A percentile compares a stretch with the other conserved stretches of the same genome.
These are phyloP conservation scores for Struthio camelus DNA, from an alignment of 2,113 vertebrate species.

Conservation along the genomic window DNA sequence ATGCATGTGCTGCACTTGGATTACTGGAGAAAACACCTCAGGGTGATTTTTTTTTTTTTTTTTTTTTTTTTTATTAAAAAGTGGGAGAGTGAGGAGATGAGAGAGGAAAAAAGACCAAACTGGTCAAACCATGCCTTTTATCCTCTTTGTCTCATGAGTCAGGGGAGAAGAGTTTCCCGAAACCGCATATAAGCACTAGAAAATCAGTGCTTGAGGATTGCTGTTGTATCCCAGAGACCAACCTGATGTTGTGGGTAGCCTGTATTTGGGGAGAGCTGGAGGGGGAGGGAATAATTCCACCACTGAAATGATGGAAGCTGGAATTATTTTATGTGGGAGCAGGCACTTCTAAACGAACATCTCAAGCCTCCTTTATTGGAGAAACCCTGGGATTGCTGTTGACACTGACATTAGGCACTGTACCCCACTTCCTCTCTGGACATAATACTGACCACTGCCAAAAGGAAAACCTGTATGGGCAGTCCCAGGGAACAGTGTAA, in stretches of 20 bases:
- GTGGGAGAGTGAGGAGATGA: not conserved
- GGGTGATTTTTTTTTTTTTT: slow-evolving; percentile 56
- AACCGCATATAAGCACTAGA: not conserved
- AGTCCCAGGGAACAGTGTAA: not conserved
- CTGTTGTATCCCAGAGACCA: not conserved
- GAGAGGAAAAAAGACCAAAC: not conserved
- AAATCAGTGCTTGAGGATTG: not conserved
- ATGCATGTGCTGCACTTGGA: slow-evolving; percentile 83
- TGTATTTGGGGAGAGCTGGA: not conserved
- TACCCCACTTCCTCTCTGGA: not conserved
- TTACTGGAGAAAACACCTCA: slow-evolving; percentile 74
- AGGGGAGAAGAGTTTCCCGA: not conserved
- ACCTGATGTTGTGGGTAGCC: not conserved
- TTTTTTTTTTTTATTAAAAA: not conserved
- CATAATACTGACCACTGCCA: not conserved
- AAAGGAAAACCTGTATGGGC: no score
- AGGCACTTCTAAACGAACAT: not conserved
- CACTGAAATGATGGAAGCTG: not conserved
- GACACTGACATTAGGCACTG: no score
- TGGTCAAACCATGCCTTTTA: not conserved
- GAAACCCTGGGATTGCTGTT: not conserved
- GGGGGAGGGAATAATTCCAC: not conserved
- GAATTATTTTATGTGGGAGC: not conserved
- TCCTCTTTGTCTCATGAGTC: not conserved
- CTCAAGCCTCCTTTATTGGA: not conserved